phyloP scores from a whole-genome alignment of 2,797 vertebrate genomes.

The Acanthornis magna region DNA sequence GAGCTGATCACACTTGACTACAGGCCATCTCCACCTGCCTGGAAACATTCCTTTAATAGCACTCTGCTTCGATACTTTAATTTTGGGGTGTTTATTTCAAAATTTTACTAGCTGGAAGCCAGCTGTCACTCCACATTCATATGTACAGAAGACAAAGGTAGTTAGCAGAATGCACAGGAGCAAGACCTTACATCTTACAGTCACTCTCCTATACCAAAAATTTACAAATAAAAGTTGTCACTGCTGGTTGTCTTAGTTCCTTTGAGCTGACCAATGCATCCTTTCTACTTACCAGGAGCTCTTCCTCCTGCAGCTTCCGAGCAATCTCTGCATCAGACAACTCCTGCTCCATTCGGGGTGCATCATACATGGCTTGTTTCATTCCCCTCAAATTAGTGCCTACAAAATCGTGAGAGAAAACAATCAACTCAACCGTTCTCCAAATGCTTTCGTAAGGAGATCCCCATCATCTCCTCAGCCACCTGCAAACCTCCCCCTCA shows the following conservation, averaged over 20 bases:
- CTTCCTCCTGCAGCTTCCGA: conserved; percentile 89
- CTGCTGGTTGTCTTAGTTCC: not conserved
- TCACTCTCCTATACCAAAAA: not conserved
- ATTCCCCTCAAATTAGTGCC: conserved; percentile 73
- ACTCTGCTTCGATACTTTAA: not conserved
- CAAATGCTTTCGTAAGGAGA: not conserved
- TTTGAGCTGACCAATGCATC: not conserved
- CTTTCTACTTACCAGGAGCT: conserved; percentile 82
- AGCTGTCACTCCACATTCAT: not conserved
- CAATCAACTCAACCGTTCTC: not conserved
- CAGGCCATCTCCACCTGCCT: not conserved
- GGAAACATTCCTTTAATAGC: not conserved
- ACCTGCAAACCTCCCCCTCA: not conserved
- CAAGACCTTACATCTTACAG: not conserved
- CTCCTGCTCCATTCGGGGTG: conserved; percentile 80
- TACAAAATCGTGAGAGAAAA: conserved; percentile 45
- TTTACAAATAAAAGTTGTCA: not conserved
- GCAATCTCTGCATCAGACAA: conserved; percentile 91
- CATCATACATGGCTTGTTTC: conserved; percentile 75
- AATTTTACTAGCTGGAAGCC: not conserved
- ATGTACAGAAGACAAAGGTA: not conserved
- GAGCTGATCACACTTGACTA: not conserved
- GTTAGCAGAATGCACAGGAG: not conserved
- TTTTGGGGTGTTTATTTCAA: not conserved
- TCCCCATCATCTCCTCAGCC: not conserved